phyloP scores from a whole-genome alignment of 2,888 invertebrate genomes.

The Melanargia galathea region DNA sequence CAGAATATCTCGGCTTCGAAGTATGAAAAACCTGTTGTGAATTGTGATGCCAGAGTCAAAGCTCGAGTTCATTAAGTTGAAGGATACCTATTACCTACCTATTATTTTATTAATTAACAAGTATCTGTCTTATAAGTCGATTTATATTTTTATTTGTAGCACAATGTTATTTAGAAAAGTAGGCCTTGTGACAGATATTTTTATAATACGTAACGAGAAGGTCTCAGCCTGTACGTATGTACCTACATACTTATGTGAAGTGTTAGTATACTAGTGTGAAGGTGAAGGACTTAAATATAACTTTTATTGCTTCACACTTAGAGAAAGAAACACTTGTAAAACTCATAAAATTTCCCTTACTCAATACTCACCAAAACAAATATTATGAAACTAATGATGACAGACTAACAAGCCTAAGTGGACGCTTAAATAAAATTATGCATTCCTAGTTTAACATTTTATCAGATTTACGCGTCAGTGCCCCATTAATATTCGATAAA shows the following conservation, averaged over 20 bases:
- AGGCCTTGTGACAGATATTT: too few relatives aligned
- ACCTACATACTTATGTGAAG: too few relatives aligned
- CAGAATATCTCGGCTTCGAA: not conserved
- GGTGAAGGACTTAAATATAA: not conserved
- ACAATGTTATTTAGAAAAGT: too few relatives aligned
- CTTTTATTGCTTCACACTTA: constrained; percentile 11
- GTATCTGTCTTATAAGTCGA: too few relatives aligned
- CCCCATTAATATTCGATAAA: constrained; percentile 34
- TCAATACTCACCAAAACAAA: constrained; percentile 18
- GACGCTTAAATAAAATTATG: constrained; percentile 25
- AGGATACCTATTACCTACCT: too few relatives aligned
- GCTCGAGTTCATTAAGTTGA: too few relatives aligned
- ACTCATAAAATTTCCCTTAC: constrained; percentile 1
- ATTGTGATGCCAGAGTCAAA: not conserved
- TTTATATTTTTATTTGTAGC: too few relatives aligned
- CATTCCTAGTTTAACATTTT: constrained; percentile 31
- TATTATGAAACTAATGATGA: constrained; percentile 29
- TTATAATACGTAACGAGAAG: too few relatives aligned
- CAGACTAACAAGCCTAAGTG: constrained; percentile 30
- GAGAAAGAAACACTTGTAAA: constrained; percentile 10
- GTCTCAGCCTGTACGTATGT: too few relatives aligned
- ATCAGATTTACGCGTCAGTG: constrained; percentile 33
- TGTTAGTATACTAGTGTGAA: too few relatives aligned
- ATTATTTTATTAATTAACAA: too few relatives aligned
- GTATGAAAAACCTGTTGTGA: not conserved